Evolutionary conservation across 2,113 vertebrate genomes (phyloP).

Genomic region (Isurus oxyrinchus): DNA sequence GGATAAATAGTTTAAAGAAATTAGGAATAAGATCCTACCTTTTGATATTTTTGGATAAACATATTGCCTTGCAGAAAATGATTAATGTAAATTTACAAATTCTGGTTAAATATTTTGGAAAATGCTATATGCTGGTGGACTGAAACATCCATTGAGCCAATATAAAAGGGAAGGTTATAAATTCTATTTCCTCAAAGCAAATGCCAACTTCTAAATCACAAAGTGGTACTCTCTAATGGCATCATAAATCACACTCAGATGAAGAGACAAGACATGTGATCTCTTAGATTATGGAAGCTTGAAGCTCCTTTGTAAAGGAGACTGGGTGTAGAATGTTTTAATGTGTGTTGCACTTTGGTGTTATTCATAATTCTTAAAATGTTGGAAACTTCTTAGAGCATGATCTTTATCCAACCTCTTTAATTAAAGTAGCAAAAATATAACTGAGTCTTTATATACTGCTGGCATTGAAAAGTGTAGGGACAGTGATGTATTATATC

Average conservation of each 20-base stretch:
- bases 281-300: background rate
- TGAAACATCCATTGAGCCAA: background rate
- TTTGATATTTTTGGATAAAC: background rate
- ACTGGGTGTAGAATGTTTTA: background rate
- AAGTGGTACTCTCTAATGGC: background rate
- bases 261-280: background rate
- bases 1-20: background rate
- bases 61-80: background rate
- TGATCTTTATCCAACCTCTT: background rate
- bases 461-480: background rate
- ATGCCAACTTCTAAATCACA: background rate
- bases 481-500: background rate
- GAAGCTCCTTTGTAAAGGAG: background rate
- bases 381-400: background rate
- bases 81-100: background rate
- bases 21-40: background rate
- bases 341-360: background rate
- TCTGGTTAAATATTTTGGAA: background rate
- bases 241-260: background rate
- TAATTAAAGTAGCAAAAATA: background rate
- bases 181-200: background rate
- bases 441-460: background rate
- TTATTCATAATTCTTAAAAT: background rate
- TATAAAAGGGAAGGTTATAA: background rate
- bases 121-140: background rate